Percentiles rank a stretch among this genome's conserved stretches.
These are phyloP conservation scores for Spicauda simplicius DNA, from an alignment of 2,888 invertebrate species.

Conservation along the genomic window DNA sequence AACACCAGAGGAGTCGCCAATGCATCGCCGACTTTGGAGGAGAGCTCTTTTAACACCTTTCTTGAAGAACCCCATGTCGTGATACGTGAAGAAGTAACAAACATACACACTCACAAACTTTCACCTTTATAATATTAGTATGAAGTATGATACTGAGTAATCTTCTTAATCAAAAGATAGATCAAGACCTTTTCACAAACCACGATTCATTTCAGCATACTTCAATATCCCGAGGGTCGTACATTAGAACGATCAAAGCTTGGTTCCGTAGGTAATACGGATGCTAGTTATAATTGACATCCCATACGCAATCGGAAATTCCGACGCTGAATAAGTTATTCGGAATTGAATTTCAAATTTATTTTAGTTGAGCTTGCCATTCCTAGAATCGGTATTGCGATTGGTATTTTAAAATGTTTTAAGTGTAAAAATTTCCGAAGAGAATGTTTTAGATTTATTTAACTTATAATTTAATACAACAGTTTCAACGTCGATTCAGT, in stretches of 20 bases:
- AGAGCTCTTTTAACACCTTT: no score
- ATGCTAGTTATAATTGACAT: constrained; percentile 31
- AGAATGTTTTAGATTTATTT: not conserved
- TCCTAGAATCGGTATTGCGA: constrained; percentile 5
- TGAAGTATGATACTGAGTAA: not conserved
- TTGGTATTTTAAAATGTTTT: constrained; percentile 17
- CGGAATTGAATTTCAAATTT: constrained; percentile 35
- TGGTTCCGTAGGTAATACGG: constrained; percentile 16
- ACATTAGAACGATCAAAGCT: constrained; percentile 28
- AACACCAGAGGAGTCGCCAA: no score
- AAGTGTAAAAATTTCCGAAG: not conserved
- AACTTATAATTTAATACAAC: no score
- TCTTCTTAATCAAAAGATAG: not conserved
- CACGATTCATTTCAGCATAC: constrained; percentile 5
- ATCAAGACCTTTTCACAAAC: not conserved
- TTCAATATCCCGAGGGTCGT: constrained; percentile 27
- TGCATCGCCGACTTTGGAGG: no score
- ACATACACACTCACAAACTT: no score
- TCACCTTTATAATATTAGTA: no score
- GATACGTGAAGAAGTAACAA: no score
- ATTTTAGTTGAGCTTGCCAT: constrained; percentile 23
- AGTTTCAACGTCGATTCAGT: no score
- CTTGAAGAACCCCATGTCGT: no score
- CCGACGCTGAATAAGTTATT: constrained; percentile 29
- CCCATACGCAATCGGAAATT: constrained; percentile 31